Evolutionary conservation across 1,140 invertebrate species (phyloP).

Genomic region (Lutraria rhynchaena): DNA sequence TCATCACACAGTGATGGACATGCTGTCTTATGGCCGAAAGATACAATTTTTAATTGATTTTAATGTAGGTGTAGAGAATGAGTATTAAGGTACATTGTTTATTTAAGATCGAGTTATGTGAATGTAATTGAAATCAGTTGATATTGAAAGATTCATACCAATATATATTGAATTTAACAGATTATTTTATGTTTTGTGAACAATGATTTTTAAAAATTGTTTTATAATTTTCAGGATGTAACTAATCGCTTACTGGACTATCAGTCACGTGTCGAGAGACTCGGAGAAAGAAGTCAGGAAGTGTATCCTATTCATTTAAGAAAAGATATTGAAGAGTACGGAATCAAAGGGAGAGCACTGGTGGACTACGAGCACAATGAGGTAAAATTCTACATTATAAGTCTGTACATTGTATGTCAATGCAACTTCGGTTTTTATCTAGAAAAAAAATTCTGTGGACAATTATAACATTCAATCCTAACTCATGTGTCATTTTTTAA

Average conservation of each 20-base stretch:
- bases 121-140: too few relatives aligned
- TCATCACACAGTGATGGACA: too few relatives aligned
- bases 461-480: too few relatives aligned
- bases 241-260: slow-evolving; percentile 71
- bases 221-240: slow-evolving; percentile 66
- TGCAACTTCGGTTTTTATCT: too few relatives aligned
- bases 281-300: slow-evolving; percentile 64
- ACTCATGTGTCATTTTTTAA: too few relatives aligned
- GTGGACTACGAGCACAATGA: slow-evolving; percentile 74
- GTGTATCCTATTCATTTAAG: slow-evolving; percentile 75
- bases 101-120: too few relatives aligned
- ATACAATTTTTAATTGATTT: too few relatives aligned
- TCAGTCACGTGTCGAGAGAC: slow-evolving; percentile 68
- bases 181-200: neutral
- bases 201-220: neutral
- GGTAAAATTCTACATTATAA: slow-evolving; percentile 55
- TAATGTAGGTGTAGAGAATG: too few relatives aligned
- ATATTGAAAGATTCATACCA: neutral
- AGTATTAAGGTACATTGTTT: too few relatives aligned
- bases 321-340: slow-evolving; percentile 66
- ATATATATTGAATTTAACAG: neutral
- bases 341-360: slow-evolving; percentile 71
- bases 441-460: too few relatives aligned
- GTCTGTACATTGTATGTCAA: too few relatives aligned
- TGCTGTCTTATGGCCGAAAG: too few relatives aligned